A percentile compares a stretch with the other conserved stretches of the same genome.
These are phyloP conservation scores for Stomorhina lunata DNA, from an alignment of 2,888 invertebrate species.

Conservation along the genomic window DNA sequence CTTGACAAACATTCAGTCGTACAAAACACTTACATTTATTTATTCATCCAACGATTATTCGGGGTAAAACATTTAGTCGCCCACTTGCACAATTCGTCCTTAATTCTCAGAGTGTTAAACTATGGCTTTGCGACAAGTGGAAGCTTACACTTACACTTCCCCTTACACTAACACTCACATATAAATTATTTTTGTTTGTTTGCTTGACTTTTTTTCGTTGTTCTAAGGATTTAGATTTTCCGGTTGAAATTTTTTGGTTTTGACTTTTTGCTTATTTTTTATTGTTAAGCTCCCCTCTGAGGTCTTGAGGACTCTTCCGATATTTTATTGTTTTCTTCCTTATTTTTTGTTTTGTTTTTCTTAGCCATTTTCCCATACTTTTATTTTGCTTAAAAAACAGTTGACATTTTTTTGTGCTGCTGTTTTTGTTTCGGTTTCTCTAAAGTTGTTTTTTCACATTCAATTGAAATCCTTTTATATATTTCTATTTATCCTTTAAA, in stretches of 20 bases:
- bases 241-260: slow-evolving; percentile 62
- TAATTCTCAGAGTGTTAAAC: slow-evolving; percentile 64
- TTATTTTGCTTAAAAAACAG: slow-evolving; percentile 18
- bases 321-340: neutral
- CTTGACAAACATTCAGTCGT: neutral
- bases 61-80: slow-evolving; percentile 44
- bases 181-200: slow-evolving; percentile 13
- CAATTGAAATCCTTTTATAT: slow-evolving; percentile 52
- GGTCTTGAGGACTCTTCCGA: neutral
- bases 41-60: slow-evolving; percentile 5
- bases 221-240: slow-evolving; percentile 60
- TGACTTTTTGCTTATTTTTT: slow-evolving; percentile 55
- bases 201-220: slow-evolving; percentile 21
- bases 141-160: slow-evolving; percentile 48
- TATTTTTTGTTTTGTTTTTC: slow-evolving; percentile 52
- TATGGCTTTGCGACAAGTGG: slow-evolving; percentile 62
- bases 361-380: slow-evolving; percentile 55
- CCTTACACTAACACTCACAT: neutral
- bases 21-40: slow-evolving; percentile 4
- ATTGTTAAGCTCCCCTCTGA: slow-evolving; percentile 32
- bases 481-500: slow-evolving; percentile 9
- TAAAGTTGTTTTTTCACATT: slow-evolving; percentile 15
- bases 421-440: slow-evolving; percentile 2
- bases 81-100: slow-evolving; percentile 50
- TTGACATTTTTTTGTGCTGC: slow-evolving; percentile 48